phyloP scores from a whole-genome alignment of 1,140 invertebrate species.

The Cyclargus thomasi region DNA sequence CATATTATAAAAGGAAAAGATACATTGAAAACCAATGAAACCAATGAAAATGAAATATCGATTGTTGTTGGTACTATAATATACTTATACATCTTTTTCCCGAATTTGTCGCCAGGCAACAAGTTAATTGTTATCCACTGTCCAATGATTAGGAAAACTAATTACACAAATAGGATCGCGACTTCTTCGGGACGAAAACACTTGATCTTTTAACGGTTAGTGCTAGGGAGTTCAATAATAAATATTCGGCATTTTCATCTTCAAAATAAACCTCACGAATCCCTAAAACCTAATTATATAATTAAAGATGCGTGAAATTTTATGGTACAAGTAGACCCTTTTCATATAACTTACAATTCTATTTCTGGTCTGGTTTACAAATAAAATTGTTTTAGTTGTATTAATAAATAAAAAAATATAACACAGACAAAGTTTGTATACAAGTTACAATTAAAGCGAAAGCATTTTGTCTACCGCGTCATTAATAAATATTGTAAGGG shows the following conservation, averaged over 20 bases:
- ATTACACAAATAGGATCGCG: constrained; percentile 31
- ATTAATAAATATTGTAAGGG: too few species aligned
- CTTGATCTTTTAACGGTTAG: neutral
- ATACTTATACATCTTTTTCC: neutral
- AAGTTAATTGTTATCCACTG: constrained; percentile 12
- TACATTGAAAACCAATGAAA: too few species aligned
- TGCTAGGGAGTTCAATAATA: neutral
- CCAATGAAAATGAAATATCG: too few species aligned
- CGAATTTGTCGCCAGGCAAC: neutral
- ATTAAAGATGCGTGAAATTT: neutral
- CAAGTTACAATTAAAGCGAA: too few species aligned
- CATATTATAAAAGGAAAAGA: too few species aligned
- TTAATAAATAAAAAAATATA: too few species aligned
- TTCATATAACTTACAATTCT: neutral
- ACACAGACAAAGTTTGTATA: too few species aligned
- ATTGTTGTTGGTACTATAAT: too few species aligned
- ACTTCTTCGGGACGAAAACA: constrained; percentile 20
- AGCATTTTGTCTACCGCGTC: too few species aligned
- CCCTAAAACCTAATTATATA: neutral
- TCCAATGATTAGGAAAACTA: constrained; percentile 22
- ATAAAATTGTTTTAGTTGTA: neutral
- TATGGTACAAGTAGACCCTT: neutral
- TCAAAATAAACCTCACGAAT: neutral
- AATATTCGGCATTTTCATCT: neutral
- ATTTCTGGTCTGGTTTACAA: neutral